A percentile compares a stretch with the other conserved stretches of the same genome.
These are phyloP conservation scores for Hyalella azteca DNA, from an alignment of 2,888 invertebrate genomes.

Conservation along the genomic window DNA sequence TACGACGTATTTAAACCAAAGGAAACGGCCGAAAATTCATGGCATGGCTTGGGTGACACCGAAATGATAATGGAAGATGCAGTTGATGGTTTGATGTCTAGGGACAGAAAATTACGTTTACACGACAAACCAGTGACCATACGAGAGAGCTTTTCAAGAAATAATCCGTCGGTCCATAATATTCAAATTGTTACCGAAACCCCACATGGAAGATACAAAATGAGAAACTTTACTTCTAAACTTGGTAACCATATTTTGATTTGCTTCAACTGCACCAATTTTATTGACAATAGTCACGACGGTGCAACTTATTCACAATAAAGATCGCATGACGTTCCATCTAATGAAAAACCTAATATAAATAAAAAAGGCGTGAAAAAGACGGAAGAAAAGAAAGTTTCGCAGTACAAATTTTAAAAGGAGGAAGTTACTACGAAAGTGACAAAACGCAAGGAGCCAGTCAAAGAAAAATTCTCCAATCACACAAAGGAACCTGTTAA, in stretches of 20 bases:
- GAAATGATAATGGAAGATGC: not conserved
- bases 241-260: slow-evolving; percentile 31
- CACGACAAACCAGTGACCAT: slow-evolving; percentile 2
- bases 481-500: not conserved
- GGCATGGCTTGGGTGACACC: not conserved
- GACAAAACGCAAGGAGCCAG: not conserved
- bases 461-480: not conserved
- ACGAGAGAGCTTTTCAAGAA: not conserved
- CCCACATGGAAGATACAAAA: not conserved
- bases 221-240: slow-evolving; percentile 16
- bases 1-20: too few species aligned
- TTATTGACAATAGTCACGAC: not conserved
- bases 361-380: not conserved
- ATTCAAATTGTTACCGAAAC: slow-evolving; percentile 6
- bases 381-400: not conserved
- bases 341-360: not conserved
- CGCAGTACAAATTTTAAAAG: not conserved
- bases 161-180: slow-evolving; percentile 12
- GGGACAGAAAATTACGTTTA: not conserved
- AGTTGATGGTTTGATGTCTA: not conserved
- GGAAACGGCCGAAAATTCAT: not conserved
- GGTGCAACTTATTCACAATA: not conserved
- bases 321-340: not conserved
- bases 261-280: slow-evolving; percentile 31
- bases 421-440: not conserved